Evolutionary conservation across 1,140 invertebrate species (phyloP).

Genomic region (Hylaeus anthracinus): DNA sequence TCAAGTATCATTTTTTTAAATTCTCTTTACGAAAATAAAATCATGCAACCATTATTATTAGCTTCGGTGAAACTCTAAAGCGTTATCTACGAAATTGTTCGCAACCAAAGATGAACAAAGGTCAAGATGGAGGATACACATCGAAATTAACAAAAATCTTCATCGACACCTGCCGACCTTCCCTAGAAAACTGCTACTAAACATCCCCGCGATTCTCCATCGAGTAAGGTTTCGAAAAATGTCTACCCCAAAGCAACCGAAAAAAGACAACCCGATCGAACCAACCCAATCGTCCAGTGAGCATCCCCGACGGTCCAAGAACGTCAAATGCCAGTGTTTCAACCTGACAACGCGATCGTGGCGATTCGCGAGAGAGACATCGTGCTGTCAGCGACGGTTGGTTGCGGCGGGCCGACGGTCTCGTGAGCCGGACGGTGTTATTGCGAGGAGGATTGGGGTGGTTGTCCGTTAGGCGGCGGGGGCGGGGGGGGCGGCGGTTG

Average conservation of each 20-base stretch:
- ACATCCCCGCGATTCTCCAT: too few relatives aligned
- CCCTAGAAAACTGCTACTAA: too few relatives aligned
- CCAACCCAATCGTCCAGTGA: background rate
- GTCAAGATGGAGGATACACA: too few relatives aligned
- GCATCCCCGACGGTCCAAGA: background rate
- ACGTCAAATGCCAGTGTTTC: background rate
- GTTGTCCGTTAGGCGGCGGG: conserved; percentile 74
- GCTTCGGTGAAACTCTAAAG: too few relatives aligned
- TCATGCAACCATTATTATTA: too few relatives aligned
- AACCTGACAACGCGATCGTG: conserved; percentile 48
- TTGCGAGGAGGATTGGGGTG: conserved; percentile 72
- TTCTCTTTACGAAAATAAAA: too few relatives aligned
- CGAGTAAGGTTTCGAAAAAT: background rate
- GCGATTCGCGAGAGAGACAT: conserved; percentile 26
- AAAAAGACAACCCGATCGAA: background rate
- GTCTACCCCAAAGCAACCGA: too few relatives aligned
- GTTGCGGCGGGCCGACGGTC: conserved; percentile 49
- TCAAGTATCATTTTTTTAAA: too few relatives aligned
- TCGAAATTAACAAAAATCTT: too few relatives aligned
- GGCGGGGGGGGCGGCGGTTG: conserved; percentile 75
- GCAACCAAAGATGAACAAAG: too few relatives aligned
- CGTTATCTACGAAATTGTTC: too few relatives aligned
- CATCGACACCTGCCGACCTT: too few relatives aligned
- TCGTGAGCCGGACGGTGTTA: conserved; percentile 70
- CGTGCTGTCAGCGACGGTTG: conserved; percentile 27